phyloP scores from a whole-genome alignment of 2,888 invertebrate genomes.

The Melinopterus prodromus region DNA sequence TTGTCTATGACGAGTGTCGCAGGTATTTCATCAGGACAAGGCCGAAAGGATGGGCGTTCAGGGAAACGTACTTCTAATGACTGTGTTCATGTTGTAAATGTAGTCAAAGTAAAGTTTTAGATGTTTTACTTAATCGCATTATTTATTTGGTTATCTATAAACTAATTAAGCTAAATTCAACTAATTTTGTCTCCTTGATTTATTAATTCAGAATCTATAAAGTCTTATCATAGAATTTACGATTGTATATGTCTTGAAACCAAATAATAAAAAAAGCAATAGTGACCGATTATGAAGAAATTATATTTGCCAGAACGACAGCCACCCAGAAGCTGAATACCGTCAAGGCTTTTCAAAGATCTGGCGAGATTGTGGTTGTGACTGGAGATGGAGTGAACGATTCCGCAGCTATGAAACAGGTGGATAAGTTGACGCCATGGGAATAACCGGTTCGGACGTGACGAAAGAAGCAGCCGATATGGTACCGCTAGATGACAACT shows the following conservation, averaged over 20 bases:
- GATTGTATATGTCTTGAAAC: too few species aligned
- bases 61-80: conserved; percentile 75
- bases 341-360: conserved; percentile 79
- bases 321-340: conserved; percentile 74
- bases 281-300: conserved; percentile 70
- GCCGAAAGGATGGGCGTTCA: conserved; percentile 75
- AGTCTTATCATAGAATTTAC: too few species aligned
- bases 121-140: too few species aligned
- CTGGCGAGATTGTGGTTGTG: conserved; percentile 72
- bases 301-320: conserved; percentile 77
- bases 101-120: too few species aligned
- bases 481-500: conserved; percentile 86
- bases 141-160: too few species aligned
- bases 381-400: conserved; percentile 91
- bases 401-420: conserved; percentile 82
- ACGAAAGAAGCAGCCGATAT: conserved; percentile 89
- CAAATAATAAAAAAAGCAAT: too few species aligned
- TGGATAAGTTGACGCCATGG: conserved; percentile 82
- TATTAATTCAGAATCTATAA: too few species aligned
- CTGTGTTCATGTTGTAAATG: too few species aligned
- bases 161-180: too few species aligned
- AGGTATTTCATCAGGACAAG: conserved; percentile 73
- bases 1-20: conserved; percentile 77
- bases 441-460: conserved; percentile 77
- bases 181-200: too few species aligned